Percentiles rank a stretch among this genome's conserved stretches.
Conservation (phyloP, 1,140 invertebrate genomes). For the Papilio dardanus region DNA sequence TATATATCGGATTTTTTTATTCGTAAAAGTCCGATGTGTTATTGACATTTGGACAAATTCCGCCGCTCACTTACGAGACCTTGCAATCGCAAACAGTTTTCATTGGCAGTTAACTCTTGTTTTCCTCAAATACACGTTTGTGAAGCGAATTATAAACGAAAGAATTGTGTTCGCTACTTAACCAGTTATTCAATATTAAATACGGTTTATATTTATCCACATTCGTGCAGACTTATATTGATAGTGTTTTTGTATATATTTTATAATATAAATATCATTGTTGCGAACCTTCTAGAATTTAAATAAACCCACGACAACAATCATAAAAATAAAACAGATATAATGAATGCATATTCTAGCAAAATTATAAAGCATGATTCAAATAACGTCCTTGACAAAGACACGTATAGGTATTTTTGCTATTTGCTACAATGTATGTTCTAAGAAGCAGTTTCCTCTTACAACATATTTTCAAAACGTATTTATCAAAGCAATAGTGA, state of each 20-base stretch:
- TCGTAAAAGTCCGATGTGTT: conserved; percentile 40
- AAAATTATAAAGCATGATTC: background rate
- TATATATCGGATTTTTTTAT: conserved; percentile 40
- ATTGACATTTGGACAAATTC: conserved; percentile 57
- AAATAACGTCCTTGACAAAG: background rate
- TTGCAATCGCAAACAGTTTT: conserved; percentile 53
- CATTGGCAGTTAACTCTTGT: conserved; percentile 44
- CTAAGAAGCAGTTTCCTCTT: background rate
- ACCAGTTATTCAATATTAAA: background rate
- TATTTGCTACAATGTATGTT: background rate
- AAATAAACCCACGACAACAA: background rate
- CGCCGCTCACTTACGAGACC: conserved; percentile 50
- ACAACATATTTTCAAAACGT: background rate
- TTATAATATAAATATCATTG: background rate
- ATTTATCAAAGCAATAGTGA: background rate
- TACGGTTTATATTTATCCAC: background rate
- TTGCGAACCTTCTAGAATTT: background rate
- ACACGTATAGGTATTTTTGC: background rate
- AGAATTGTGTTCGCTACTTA: background rate
- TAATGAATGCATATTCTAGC: background rate
- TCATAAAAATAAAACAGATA: conserved; percentile 4
- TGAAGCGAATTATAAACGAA: conserved; percentile 13
- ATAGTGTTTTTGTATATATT: background rate
- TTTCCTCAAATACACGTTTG: conserved; percentile 35
- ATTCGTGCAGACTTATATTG: background rate